Percentiles rank a stretch among this genome's conserved stretches.
Evolutionary conservation across 2,113 vertebrate genomes (phyloP).

Genomic region (Ploceus nigricollis): DNA sequence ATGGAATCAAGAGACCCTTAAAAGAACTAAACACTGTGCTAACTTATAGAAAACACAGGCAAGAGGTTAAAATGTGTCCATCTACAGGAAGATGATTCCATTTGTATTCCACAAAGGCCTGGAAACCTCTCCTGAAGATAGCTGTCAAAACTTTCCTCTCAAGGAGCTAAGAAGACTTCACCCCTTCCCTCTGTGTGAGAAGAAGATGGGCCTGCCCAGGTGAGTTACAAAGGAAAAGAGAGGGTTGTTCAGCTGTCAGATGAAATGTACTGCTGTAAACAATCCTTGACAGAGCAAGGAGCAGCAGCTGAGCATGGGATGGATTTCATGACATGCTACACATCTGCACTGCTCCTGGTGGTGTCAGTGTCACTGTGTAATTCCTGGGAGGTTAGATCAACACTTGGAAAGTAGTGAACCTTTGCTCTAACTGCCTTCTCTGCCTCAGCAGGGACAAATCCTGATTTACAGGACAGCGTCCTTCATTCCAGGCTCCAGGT

Average conservation of each 20-base stretch:
- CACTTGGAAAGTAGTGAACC: background rate
- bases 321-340: background rate
- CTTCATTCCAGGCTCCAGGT: background rate
- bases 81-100: background rate
- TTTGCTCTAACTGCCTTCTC: background rate
- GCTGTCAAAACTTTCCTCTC: background rate
- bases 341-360: background rate
- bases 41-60: background rate
- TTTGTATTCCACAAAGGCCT: background rate
- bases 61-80: background rate
- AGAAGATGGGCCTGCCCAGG: background rate
- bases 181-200: background rate
- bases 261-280: background rate
- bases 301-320: background rate
- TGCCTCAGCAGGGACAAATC: background rate
- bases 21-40: background rate
- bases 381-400: background rate
- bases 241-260: background rate
- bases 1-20: background rate
- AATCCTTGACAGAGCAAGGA: background rate
- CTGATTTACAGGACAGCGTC: background rate
- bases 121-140: background rate
- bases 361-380: background rate
- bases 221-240: background rate
- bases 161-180: background rate